Evolutionary conservation across 53 echinoderm and acorn worm genomes (phyloP).

Genomic region (Luidia sarsii): DNA sequence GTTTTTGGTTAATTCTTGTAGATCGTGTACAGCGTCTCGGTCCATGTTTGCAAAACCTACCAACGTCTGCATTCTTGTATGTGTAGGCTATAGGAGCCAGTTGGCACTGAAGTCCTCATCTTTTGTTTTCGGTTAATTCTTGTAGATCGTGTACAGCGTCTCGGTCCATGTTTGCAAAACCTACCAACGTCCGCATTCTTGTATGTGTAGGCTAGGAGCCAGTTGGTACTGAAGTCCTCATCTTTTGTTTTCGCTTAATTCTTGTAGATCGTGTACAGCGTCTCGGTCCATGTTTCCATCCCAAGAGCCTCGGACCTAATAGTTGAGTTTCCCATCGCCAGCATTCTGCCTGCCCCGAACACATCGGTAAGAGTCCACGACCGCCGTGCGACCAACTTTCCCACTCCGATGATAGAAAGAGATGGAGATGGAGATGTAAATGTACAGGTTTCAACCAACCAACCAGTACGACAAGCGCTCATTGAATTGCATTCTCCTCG

Average conservation of each 20-base stretch:
- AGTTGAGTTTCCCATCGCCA: slow-evolving; percentile 18
- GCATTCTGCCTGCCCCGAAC: slow-evolving; percentile 15
- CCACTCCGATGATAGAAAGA: too few relatives aligned
- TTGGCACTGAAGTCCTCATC: too few relatives aligned
- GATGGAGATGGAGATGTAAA: too few relatives aligned
- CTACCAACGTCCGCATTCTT: too few relatives aligned
- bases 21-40: slow-evolving; percentile 30
- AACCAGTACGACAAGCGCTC: too few relatives aligned
- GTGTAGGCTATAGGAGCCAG: too few relatives aligned
- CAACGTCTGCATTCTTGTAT: too few relatives aligned
- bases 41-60: slow-evolving; percentile 21
- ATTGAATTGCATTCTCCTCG: too few relatives aligned
- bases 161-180: slow-evolving; percentile 19
- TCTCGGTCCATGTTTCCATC: slow-evolving; percentile 27
- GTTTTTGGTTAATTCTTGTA: not conserved
- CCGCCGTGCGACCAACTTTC: too few relatives aligned
- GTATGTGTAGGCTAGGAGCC: too few relatives aligned
- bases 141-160: slow-evolving; percentile 33
- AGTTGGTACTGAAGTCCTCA: too few relatives aligned
- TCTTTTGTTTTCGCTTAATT: not conserved
- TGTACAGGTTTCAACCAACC: too few relatives aligned
- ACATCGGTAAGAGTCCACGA: slow-evolving; percentile 24
- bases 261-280: slow-evolving; percentile 32
- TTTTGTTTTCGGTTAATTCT: not conserved
- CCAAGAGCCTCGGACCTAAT: slow-evolving; percentile 48